Evolutionary conservation across 2,797 vertebrate genomes (phyloP).

Genomic region (Poeciliopsis infans): DNA sequence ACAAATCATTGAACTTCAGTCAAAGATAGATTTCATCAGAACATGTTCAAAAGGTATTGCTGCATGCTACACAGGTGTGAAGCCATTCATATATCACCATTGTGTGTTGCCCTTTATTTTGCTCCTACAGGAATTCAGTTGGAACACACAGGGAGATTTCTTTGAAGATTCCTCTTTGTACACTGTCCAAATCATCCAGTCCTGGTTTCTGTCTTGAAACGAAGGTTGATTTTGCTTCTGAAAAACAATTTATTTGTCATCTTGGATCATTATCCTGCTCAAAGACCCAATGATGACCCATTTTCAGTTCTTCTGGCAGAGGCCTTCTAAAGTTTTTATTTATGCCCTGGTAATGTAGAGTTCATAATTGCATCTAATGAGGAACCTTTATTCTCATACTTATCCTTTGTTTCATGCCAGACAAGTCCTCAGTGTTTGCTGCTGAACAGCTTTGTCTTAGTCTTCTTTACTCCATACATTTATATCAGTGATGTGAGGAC

Average conservation of each 20-base stretch:
- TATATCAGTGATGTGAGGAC: not conserved
- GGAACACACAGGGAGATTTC: not conserved
- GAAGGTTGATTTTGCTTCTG: not conserved
- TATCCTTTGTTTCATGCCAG: not conserved
- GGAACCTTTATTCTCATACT: not conserved
- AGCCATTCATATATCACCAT: not conserved
- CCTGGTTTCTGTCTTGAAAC: not conserved
- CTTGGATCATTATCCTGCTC: not conserved
- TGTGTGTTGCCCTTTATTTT: not conserved
- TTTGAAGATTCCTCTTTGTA: not conserved
- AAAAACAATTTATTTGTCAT: not conserved
- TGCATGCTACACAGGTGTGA: not conserved
- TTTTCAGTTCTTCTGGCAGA: not conserved
- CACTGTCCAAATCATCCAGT: not conserved
- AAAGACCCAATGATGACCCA: not conserved
- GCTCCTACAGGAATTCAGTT: not conserved
- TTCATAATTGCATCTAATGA: not conserved
- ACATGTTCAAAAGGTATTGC: not conserved
- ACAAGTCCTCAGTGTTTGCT: not conserved
- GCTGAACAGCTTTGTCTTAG: not conserved
- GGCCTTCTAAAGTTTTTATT: not conserved
- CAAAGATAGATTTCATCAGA: not conserved
- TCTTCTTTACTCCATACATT: not conserved
- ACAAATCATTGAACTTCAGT: not conserved
- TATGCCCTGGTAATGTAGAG: not conserved